phyloP scores from a whole-genome alignment of 1,140 invertebrate genomes.

The Gryon sp. region DNA sequence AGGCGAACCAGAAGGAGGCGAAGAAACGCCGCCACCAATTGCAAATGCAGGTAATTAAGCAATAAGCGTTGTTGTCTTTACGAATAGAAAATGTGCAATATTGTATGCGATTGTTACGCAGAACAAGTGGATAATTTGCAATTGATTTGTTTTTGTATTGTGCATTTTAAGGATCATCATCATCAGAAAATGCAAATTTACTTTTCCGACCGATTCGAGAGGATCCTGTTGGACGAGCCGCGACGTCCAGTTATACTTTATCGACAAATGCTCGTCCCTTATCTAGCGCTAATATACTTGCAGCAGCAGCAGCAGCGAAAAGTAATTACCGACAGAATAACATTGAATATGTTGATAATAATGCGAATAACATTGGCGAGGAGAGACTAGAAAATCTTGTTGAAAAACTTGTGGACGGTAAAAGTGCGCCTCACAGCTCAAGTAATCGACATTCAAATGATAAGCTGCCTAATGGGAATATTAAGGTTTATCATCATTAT shows the following conservation, averaged over 20 bases:
- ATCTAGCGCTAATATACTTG: slow-evolving; percentile 72
- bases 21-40: slow-evolving; percentile 72
- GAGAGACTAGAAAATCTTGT: slow-evolving; percentile 70
- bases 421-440: slow-evolving; percentile 56
- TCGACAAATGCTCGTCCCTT: slow-evolving; percentile 66
- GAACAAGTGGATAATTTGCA: too few species aligned
- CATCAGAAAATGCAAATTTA: slow-evolving; percentile 59
- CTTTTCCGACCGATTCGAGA: slow-evolving; percentile 77
- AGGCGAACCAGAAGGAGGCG: slow-evolving; percentile 78
- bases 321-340: slow-evolving; percentile 75
- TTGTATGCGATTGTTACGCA: too few species aligned
- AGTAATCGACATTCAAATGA: slow-evolving; percentile 46
- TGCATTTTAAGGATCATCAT: slow-evolving; percentile 11
- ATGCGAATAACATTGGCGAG: slow-evolving; percentile 75
- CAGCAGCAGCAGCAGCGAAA: slow-evolving; percentile 70
- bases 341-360: slow-evolving; percentile 79
- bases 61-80: too few species aligned
- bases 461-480: slow-evolving; percentile 69
- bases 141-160: neutral
- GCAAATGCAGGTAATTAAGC: slow-evolving; percentile 69
- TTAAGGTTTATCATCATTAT: slow-evolving; percentile 67
- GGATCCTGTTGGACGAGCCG: slow-evolving; percentile 63
- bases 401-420: slow-evolving; percentile 73
- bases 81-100: too few species aligned
- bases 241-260: slow-evolving; percentile 52